Evolutionary conservation across 2,113 vertebrate genomes (phyloP), one percentile per base, ranked within the genome.

Genomic region (Gopherus flavomarginatus): DNA sequence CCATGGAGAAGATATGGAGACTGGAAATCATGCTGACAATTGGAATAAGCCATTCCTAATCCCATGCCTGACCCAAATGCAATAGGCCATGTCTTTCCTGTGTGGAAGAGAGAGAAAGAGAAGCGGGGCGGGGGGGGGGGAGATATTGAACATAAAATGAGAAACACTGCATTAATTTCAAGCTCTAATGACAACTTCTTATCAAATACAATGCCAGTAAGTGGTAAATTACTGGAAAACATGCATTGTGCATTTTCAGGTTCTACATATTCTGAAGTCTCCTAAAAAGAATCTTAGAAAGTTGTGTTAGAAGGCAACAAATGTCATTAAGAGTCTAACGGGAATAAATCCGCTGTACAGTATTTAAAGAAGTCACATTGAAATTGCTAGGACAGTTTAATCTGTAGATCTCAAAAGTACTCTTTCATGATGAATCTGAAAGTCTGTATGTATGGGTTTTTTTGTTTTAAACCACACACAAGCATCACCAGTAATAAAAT

Each of bases 21-120:
- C 96, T 98, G 98, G 95, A 99, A 99, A 97, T 99, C 99, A n/a
- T 99, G 98, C 86, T 99, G 99, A 97, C 99, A 99, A 98, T 99
- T 99, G 96, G 99, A 98, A 96, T 99, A 99, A 83, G 98, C 99
- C 99, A 99, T 99, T 86, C 99, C 99, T 90, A 99, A 85, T 38
- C 99, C 99, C 98, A 98, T 97, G 89, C 99, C 99, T 31, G 99
- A 98, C 42, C 99, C 99, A 50, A 99, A 98, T 1, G 98, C 98
- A 13, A 99, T 95, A 0, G 99, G 99, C 99, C 99, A 99, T 47
- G 95, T 98, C 97, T 98, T 99, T 97, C 99, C 99, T 99, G 93
- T 38, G 59, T 65, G 79, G 44, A 92, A 77, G 82, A 52, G 72
- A 50, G 90, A 92, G 42, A 84, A 75, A 96, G 78, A 62, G 54